Percentiles rank a stretch among this genome's conserved stretches.
phyloP scores from a whole-genome alignment of 2,888 invertebrate species.

The Cosmorhoe ocellata region DNA sequence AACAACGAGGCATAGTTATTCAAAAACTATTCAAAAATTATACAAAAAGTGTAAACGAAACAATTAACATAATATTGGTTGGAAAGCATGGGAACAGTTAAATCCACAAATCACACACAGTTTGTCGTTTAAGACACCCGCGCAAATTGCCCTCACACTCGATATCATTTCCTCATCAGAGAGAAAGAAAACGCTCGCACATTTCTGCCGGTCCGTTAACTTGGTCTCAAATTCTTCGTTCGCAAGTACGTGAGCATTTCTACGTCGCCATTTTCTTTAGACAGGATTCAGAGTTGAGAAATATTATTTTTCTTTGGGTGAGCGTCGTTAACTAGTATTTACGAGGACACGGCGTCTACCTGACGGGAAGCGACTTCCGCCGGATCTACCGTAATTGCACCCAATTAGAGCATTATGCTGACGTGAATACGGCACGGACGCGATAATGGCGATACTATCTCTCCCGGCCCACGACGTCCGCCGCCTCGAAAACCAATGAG shows the following conservation, averaged over 20 bases:
- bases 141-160: constrained; percentile 50
- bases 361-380: constrained; percentile 71
- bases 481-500: constrained; percentile 56
- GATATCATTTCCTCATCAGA: constrained; percentile 58
- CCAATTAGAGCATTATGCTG: constrained; percentile 82
- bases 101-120: constrained; percentile 36
- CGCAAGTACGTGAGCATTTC: constrained; percentile 69
- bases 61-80: neutral
- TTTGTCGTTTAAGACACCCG: constrained; percentile 37
- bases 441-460: constrained; percentile 79
- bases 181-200: constrained; percentile 54
- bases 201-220: constrained; percentile 64
- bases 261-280: constrained; percentile 64
- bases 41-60: too few species aligned
- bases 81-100: constrained; percentile 17
- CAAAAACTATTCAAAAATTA: too few species aligned
- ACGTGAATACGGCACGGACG: constrained; percentile 78
- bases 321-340: constrained; percentile 79
- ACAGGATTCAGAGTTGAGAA: constrained; percentile 66
- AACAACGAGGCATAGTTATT: too few species aligned
- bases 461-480: constrained; percentile 44
- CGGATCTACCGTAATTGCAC: constrained; percentile 77
- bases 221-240: constrained; percentile 64
- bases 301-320: constrained; percentile 76
- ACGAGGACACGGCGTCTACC: constrained; percentile 76